Conservation (phyloP, 2,113 vertebrate species). For the Nesospiza acunhae region DNA sequence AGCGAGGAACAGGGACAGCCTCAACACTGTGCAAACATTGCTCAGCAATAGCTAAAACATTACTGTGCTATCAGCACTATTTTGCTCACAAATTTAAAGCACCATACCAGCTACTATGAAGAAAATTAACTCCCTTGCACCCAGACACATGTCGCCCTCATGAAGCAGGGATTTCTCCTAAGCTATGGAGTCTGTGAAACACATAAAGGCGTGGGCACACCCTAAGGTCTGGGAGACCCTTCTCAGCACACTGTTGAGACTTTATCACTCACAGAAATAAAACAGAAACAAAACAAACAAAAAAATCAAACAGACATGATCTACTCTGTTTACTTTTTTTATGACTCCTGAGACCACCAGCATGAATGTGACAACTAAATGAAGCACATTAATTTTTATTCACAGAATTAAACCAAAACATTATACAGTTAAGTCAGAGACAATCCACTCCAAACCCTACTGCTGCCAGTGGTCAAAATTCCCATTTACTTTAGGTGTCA, state of each 20-base stretch:
- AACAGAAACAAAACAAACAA: neutral
- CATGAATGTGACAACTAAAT: rapidly evolving
- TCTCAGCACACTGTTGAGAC: neutral
- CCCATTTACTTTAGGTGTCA: neutral
- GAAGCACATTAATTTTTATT: neutral
- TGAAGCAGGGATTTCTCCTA: neutral
- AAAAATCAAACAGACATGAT: neutral
- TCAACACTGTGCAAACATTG: neutral
- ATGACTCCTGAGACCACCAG: neutral
- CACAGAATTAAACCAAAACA: neutral
- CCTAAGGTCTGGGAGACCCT: neutral
- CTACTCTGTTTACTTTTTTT: neutral
- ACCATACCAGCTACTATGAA: neutral
- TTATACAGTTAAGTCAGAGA: neutral
- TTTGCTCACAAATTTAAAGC: neutral
- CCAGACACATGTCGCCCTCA: neutral
- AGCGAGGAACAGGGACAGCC: neutral
- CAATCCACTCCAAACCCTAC: neutral
- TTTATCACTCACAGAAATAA: neutral
- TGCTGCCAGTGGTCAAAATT: neutral
- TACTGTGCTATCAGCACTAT: neutral
- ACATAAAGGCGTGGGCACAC: neutral
- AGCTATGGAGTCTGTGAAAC: neutral
- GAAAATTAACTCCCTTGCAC: neutral
- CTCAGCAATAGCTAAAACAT: neutral